Evolutionary conservation across 2,797 vertebrate genomes (phyloP), one percentile per base, ranked within the genome.

Genomic region (Phoebastria nigripes): DNA sequence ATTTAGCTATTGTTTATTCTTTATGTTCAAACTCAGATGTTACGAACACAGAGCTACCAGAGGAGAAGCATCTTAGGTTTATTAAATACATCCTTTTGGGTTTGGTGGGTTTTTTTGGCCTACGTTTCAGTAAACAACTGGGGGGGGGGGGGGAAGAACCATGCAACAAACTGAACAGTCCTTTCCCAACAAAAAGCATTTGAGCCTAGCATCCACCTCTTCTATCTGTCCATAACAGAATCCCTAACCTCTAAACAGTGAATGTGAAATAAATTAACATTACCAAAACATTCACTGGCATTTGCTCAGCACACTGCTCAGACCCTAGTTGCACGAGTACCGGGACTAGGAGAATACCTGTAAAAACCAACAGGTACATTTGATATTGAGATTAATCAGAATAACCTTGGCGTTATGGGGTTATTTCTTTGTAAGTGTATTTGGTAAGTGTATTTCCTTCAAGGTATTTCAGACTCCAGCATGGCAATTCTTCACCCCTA

Each of bases 301-400:
- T n/a, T 58, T 65, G 46, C 66, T 47, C 79, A 81, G 37, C 20
- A 15, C 8, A 0, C 29, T 28, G n/a, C 2, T 47, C 61, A 44
- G 3, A 31, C 4, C 29, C 28, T 3, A 9, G 12, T 0, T 46
- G 37, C 28, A 7, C 0, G 2, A 28, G 17, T 6, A 29, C 25
- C 1, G 0, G 49, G 4, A 72, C 13, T 26, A 62, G 37, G 5
- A 71, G 3, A 66, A 33, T 6, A 22, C 3, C 11, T 31, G 2
- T 10, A 29, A 62, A 37, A 35, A 35, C 18, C 41, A 83, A 56
- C 14, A 78, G 35, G 35, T 39, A 21, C 54, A 8, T 15, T 19
- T 26, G 42, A 49, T 61, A 26, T 3, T 56, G 41, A 11, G n/a
- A 78, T 41, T 66, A 41, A 73, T 41, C 33, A 78, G 55, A 83